phyloP scores from a whole-genome alignment of 2,113 vertebrate species.

The Crotalus helleri region DNA sequence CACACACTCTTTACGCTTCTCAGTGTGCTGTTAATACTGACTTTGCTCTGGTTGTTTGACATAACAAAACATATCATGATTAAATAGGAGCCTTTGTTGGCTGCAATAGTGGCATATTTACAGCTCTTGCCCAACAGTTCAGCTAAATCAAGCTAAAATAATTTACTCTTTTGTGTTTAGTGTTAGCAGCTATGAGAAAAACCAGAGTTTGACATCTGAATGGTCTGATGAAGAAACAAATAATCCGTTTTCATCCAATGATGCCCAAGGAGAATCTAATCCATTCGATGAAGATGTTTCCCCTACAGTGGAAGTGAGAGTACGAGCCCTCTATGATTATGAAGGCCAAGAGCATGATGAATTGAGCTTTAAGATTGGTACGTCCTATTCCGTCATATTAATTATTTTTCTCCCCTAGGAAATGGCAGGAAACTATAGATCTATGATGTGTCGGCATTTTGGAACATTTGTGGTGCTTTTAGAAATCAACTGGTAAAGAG shows the following conservation, averaged over 20 bases:
- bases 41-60: neutral
- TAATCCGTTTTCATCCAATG: conserved; percentile 85
- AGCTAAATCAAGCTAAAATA: conserved; percentile 18
- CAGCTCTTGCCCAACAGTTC: neutral
- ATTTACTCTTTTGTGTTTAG: conserved; percentile 53
- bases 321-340: conserved; percentile 92
- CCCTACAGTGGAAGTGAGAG: conserved; percentile 77
- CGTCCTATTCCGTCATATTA: conserved; percentile 24
- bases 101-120: neutral
- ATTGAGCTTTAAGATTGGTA: conserved; percentile 95
- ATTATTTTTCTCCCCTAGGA: neutral
- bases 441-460: neutral
- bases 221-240: conserved; percentile 91
- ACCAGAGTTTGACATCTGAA: conserved; percentile 75
- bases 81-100: neutral
- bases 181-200: conserved; percentile 84
- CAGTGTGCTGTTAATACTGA: neutral
- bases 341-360: conserved; percentile 97
- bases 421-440: neutral
- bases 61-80: neutral
- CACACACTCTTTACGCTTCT: conserved; percentile 43
- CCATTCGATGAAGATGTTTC: conserved; percentile 88
- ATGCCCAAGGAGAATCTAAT: conserved; percentile 87
- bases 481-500: neutral
- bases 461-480: neutral